These are phyloP conservation scores for Lucinisca nassula DNA, from an alignment of 2,888 invertebrate genomes.

Conservation along the genomic window DNA sequence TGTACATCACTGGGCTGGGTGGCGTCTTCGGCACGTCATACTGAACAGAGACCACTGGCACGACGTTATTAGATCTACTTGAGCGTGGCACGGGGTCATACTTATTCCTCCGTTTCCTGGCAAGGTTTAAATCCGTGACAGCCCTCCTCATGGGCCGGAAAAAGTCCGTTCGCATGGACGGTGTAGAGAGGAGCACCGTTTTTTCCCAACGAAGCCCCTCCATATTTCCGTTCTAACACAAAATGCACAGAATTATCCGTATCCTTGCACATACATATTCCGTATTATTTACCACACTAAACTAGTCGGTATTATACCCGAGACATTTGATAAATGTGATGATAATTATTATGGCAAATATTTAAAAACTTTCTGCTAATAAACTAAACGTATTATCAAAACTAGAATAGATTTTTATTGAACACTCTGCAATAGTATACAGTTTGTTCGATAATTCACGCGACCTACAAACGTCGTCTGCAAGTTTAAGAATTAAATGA, in stretches of 20 bases:
- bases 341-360: background rate
- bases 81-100: slow-evolving; percentile 30
- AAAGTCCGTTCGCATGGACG: slow-evolving; percentile 45
- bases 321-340: background rate
- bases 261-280: background rate
- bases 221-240: slow-evolving; percentile 31
- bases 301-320: no score
- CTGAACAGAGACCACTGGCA: slow-evolving; percentile 70
- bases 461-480: background rate
- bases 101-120: slow-evolving; percentile 48
- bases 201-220: slow-evolving; percentile 63
- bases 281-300: no score
- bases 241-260: background rate
- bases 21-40: slow-evolving; percentile 69
- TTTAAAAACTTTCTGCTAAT: slow-evolving; percentile 13
- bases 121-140: slow-evolving; percentile 52
- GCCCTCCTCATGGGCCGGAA: slow-evolving; percentile 60
- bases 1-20: slow-evolving; percentile 54
- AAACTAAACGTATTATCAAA: background rate
- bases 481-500: background rate
- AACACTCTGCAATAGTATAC: background rate
- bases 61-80: slow-evolving; percentile 6
- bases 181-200: slow-evolving; percentile 37
- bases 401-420: slow-evolving; percentile 6
- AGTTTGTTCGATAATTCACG: background rate